Conservation (phyloP, 2,888 invertebrate genomes). For the Dendrolimus pini region DNA sequence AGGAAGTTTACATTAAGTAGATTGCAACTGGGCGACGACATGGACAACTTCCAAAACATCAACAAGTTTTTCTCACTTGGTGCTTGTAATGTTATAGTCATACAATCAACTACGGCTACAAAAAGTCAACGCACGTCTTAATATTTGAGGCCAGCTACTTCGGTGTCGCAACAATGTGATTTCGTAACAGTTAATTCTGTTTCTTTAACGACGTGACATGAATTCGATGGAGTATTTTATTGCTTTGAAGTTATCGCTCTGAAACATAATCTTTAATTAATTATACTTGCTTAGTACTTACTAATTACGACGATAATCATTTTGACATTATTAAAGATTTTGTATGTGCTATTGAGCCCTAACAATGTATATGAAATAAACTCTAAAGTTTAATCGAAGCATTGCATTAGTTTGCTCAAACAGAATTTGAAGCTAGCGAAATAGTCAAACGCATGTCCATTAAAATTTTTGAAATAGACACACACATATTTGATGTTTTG, state of each 20-base stretch:
- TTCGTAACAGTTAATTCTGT: constrained; percentile 41
- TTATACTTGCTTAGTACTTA: neutral
- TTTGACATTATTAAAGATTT: neutral
- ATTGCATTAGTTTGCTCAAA: too few species aligned
- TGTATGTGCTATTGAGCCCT: neutral
- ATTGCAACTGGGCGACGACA: too few species aligned
- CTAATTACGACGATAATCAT: neutral
- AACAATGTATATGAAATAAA: too few species aligned
- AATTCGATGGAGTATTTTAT: constrained; percentile 18
- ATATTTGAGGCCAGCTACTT: constrained; percentile 37
- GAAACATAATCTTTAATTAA: too few species aligned
- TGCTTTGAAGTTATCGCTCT: neutral
- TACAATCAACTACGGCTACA: constrained; percentile 16
- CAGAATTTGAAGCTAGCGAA: too few species aligned
- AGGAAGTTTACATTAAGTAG: too few species aligned
- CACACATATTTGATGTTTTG: too few species aligned
- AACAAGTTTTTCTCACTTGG: too few species aligned
- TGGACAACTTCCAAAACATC: too few species aligned
- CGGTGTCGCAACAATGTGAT: constrained; percentile 34
- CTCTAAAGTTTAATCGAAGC: too few species aligned
- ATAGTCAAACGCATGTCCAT: too few species aligned
- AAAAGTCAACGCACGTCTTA: constrained; percentile 31
- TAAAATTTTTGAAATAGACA: too few species aligned
- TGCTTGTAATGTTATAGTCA: constrained; percentile 5
- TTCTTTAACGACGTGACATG: constrained; percentile 36